Base-by-base conservation (phyloP, 2,888 invertebrate species). In the Nymphalis polychloros region DNA sequence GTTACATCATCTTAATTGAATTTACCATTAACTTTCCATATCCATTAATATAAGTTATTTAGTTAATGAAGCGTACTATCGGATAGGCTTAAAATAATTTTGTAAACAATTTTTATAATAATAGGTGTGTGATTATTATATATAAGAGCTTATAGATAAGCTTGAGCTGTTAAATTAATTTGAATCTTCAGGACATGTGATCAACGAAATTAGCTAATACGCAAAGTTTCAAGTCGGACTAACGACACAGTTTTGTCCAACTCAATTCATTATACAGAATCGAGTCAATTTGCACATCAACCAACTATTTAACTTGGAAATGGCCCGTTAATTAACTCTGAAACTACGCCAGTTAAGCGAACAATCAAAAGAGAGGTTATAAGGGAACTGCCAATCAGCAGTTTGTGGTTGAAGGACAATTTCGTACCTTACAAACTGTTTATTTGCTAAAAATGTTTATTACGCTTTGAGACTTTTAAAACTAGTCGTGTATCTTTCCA, bases 201-300 rank as follows among this genome's bases (percentile, higher is more conserved):
- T 57, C 41, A 35, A 61, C 62, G 13, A 48, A 64, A 60, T 59
- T 48, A 59, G 41, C 64, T 68, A 68, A 68, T 68, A 59, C 60
- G 49, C 68, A 49, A 68, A 65, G 62, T 63, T 59, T 49, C 47
- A 19, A 65, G 62, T 53, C n/a, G 27, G 19, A 71, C 68, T 68
- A 71, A 64, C 69, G 72, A 67, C 64, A 69, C 67, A 69, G 59
- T 70, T 70, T 70, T 70, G 64, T 67, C 69, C 71, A 68, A 72
- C 72, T 72, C 67, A 70, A 70, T 72, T 72, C 64, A 72, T 72
- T 72, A 71, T 71, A 72, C 70, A 68, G 64, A 75, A 72, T 76
- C 76, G 64, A 71, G 76, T 76, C 76, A 79, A 81, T 83, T 81
- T 79, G 77, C 77, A 78, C 78, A 81, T 80, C 78, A 79, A 74